Percentiles rank a stretch among this genome's conserved stretches.
These are phyloP conservation scores for Sebastes variabilis DNA, from an alignment of 2,797 vertebrate species.

Conservation along the genomic window DNA sequence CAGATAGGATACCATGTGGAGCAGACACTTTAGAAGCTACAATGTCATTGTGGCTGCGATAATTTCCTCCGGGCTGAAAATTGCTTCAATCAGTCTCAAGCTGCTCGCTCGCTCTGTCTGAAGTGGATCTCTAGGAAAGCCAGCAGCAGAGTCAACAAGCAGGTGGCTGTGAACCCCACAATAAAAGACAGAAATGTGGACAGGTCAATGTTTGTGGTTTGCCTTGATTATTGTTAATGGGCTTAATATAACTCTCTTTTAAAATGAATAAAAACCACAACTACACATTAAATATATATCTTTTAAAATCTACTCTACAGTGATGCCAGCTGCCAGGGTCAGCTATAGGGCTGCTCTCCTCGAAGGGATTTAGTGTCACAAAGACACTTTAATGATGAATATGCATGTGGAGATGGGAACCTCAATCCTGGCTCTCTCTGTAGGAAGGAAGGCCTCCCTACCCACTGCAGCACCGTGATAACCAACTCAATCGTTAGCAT, in stretches of 20 bases:
- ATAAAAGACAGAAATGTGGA: background rate
- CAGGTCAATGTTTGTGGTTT: background rate
- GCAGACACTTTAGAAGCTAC: background rate
- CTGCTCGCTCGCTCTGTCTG: conserved; percentile 13
- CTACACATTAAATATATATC: background rate
- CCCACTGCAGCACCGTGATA: background rate
- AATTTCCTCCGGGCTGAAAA: conserved; percentile 32
- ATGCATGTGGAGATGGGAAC: background rate
- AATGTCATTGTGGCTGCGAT: conserved; percentile 9
- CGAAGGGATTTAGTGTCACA: background rate
- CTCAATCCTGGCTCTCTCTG: background rate
- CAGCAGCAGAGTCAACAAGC: conserved; percentile 17
- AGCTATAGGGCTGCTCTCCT: background rate
- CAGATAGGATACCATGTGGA: conserved; percentile 1
- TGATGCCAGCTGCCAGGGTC: background rate
- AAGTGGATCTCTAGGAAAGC: conserved; percentile 33
- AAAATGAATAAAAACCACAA: background rate
- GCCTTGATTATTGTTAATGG: background rate
- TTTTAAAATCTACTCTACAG: background rate
- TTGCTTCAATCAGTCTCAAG: conserved; percentile 44
- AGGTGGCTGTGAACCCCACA: background rate
- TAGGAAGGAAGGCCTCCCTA: background rate
- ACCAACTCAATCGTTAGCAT: background rate
- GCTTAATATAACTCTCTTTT: background rate
- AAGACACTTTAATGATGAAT: background rate